These are phyloP conservation scores for Mesorhabditis sp. DNA, from an alignment of 2,888 invertebrate species.

Conservation along the genomic window DNA sequence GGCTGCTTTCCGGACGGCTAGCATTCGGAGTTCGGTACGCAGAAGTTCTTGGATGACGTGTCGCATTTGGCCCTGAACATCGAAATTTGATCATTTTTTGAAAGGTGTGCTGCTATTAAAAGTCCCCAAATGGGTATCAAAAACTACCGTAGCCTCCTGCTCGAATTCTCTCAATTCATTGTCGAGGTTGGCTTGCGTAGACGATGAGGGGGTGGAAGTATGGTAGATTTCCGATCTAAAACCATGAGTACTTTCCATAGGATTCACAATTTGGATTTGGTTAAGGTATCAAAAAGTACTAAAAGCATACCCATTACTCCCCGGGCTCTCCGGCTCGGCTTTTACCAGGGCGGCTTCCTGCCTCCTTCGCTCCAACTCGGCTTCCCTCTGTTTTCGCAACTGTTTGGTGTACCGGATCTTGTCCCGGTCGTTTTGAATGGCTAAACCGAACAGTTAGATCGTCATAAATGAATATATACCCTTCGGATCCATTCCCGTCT, in stretches of 20 bases:
- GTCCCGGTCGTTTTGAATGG: constrained; percentile 47
- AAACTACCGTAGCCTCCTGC: constrained; percentile 1
- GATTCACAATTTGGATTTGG: neutral
- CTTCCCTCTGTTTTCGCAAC: constrained; percentile 38
- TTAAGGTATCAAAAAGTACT: neutral
- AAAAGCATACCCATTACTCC: constrained; percentile 20
- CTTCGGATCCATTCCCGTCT: constrained; percentile 48
- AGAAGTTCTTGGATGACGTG: constrained; percentile 26
- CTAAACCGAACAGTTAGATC: constrained; percentile 23
- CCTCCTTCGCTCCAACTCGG: constrained; percentile 26
- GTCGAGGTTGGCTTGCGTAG: constrained; percentile 19
- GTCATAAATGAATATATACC: constrained; percentile 17
- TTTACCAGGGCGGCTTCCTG: constrained; percentile 17
- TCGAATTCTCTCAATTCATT: constrained; percentile 6
- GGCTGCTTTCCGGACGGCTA: constrained; percentile 31
- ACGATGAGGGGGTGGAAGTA: constrained; percentile 41
- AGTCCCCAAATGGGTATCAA: neutral
- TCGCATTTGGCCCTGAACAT: constrained; percentile 27
- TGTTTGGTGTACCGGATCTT: constrained; percentile 46
- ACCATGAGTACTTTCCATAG: neutral
- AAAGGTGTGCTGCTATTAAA: neutral
- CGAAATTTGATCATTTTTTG: neutral
- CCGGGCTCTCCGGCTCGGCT: constrained; percentile 34
- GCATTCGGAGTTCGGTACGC: constrained; percentile 29
- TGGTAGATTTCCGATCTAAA: constrained; percentile 31